A percentile compares a stretch with the other conserved stretches of the same genome.
These are phyloP conservation scores for Nemotelus pantherinus DNA, from an alignment of 2,888 invertebrate genomes.

Conservation along the genomic window DNA sequence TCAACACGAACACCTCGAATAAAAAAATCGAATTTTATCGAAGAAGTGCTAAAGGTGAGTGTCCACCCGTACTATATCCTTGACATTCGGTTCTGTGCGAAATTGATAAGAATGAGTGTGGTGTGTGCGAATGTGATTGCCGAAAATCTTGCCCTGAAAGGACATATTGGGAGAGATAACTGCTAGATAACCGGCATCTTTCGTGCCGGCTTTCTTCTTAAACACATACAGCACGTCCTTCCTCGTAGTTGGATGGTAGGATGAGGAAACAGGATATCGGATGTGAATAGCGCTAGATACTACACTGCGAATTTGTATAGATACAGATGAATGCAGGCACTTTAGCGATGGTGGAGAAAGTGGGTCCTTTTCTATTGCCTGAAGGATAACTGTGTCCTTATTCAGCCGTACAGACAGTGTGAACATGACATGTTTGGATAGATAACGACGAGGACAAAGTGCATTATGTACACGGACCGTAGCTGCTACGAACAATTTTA, in stretches of 20 bases:
- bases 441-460: slow-evolving; percentile 7
- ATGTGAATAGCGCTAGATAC: slow-evolving; percentile 19
- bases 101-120: slow-evolving; percentile 38
- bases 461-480: background rate
- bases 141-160: slow-evolving; percentile 17
- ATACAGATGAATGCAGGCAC: slow-evolving; percentile 6
- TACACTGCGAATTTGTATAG: slow-evolving; percentile 18
- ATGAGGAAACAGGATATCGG: slow-evolving; percentile 6
- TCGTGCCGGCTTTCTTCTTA: slow-evolving; percentile 21
- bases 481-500: too few species aligned
- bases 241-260: background rate
- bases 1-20: slow-evolving; percentile 13
- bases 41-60: slow-evolving; percentile 41
- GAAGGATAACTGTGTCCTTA: slow-evolving; percentile 41
- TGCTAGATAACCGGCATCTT: slow-evolving; percentile 25
- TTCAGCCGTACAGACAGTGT: slow-evolving; percentile 38
- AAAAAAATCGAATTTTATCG: slow-evolving; percentile 3
- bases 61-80: slow-evolving; percentile 5
- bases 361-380: slow-evolving; percentile 38
- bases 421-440: slow-evolving; percentile 42
- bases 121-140: slow-evolving; percentile 32
- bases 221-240: background rate
- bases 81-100: slow-evolving; percentile 22
- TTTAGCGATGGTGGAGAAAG: slow-evolving; percentile 19
- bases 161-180: slow-evolving; percentile 3